A percentile compares a stretch with the other conserved stretches of the same genome.
phyloP scores from a whole-genome alignment of 2,797 vertebrate species.

The Acanthis flammea region DNA sequence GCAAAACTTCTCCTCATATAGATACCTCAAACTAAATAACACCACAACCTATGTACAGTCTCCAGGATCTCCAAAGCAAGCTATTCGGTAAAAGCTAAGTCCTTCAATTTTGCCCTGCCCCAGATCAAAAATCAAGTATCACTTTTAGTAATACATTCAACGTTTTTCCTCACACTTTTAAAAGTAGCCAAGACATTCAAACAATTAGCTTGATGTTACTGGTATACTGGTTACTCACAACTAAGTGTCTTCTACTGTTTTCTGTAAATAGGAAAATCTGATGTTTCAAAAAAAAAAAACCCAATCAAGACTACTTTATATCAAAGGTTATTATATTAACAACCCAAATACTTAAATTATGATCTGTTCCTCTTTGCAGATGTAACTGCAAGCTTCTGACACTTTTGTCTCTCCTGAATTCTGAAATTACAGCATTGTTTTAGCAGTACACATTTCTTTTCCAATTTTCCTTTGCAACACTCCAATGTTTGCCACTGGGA shows the following conservation, averaged over 20 bases:
- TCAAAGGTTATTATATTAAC: not conserved
- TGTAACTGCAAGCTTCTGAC: not conserved
- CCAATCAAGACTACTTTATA: not conserved
- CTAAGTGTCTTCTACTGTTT: not conserved
- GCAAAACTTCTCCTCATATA: not conserved
- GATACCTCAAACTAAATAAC: not conserved
- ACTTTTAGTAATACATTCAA: not conserved
- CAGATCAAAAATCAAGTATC: not conserved
- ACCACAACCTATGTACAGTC: not conserved
- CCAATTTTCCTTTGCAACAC: not conserved
- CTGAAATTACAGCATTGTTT: not conserved
- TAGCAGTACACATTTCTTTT: not conserved
- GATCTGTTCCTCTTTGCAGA: not conserved
- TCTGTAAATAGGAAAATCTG: not conserved
- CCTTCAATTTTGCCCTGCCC: not conserved
- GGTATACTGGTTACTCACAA: not conserved
- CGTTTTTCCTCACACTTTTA: not conserved
- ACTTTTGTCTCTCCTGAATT: not conserved
- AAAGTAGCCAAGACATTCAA: not conserved
- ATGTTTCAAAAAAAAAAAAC: not conserved
- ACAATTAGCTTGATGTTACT: not conserved
- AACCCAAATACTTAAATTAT: not conserved
- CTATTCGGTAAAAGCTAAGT: not conserved
- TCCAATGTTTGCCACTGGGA: not conserved
- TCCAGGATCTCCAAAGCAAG: not conserved